Evolutionary conservation across 2,888 invertebrate genomes (phyloP).

Genomic region (Drosophila picticornis): DNA sequence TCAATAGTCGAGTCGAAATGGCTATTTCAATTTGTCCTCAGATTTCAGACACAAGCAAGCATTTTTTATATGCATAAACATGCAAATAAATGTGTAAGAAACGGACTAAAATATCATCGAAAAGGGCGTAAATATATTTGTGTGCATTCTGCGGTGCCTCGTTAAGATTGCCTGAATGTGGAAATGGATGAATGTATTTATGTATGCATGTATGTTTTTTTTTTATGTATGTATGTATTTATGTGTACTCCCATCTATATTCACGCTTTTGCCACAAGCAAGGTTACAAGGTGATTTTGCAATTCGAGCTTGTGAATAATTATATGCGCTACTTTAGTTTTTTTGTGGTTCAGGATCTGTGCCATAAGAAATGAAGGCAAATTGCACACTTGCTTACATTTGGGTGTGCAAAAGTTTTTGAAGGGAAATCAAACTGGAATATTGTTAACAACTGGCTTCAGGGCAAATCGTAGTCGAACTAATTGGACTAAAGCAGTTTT

Average conservation of each 20-base stretch:
- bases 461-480: not conserved
- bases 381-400: not conserved
- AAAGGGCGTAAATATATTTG: not conserved
- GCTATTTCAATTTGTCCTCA: not conserved
- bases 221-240: not conserved
- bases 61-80: not conserved
- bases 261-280: not conserved
- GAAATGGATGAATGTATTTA: not conserved
- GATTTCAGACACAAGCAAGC: not conserved
- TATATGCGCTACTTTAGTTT: not conserved
- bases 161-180: not conserved
- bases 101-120: not conserved
- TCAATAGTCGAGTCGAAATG: not conserved
- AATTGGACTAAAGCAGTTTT: not conserved
- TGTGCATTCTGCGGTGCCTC: not conserved
- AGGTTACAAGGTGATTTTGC: not conserved
- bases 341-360: not conserved
- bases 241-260: not conserved
- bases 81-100: rapidly evolving
- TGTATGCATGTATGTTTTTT: not conserved
- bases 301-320: not conserved
- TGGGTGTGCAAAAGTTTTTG: not conserved
- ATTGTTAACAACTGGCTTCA: not conserved
- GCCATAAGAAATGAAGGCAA: not conserved
- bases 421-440: not conserved